Percentiles rank a stretch among this genome's conserved stretches.
These are phyloP conservation scores for Sepioteuthis lessoniana DNA, from an alignment of 2,888 invertebrate genomes.

Conservation along the genomic window DNA sequence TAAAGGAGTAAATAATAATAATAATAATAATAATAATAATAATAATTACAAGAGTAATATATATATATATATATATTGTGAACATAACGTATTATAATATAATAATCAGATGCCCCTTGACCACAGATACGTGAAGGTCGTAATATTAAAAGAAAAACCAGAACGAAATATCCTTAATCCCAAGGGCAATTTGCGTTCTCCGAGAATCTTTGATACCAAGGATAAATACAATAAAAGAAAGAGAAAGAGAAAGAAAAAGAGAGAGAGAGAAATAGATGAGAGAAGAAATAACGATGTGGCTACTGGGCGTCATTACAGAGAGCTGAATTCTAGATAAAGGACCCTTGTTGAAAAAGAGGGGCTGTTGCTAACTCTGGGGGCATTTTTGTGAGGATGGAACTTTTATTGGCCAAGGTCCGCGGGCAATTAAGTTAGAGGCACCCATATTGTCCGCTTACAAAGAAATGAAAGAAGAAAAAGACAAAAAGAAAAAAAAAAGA, in stretches of 20 bases:
- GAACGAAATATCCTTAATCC: too few relatives aligned
- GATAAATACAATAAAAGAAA: too few relatives aligned
- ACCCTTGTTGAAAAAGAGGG: background rate
- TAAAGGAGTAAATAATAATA: too few relatives aligned
- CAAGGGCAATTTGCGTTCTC: too few relatives aligned
- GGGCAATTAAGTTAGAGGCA: background rate
- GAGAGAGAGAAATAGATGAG: background rate
- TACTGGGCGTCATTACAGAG: background rate
- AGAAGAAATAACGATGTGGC: background rate
- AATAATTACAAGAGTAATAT: too few relatives aligned
- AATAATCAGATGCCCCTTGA: too few relatives aligned
- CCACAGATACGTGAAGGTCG: too few relatives aligned
- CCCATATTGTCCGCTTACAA: background rate
- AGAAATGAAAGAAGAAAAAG: background rate
- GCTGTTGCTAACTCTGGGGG: conserved; percentile 33
- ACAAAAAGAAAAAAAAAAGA: background rate
- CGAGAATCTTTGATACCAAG: too few relatives aligned
- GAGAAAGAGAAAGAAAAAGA: background rate
- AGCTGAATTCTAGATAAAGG: background rate
- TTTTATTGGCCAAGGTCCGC: conserved; percentile 11
- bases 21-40: too few relatives aligned
- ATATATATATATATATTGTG: too few relatives aligned
- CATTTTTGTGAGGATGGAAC: background rate
- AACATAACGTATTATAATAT: too few relatives aligned
- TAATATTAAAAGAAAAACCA: too few relatives aligned